Evolutionary conservation across 2,888 invertebrate species (phyloP), one percentile per base, ranked within the genome.

Genomic region (Callyntrura guangdongensis): DNA sequence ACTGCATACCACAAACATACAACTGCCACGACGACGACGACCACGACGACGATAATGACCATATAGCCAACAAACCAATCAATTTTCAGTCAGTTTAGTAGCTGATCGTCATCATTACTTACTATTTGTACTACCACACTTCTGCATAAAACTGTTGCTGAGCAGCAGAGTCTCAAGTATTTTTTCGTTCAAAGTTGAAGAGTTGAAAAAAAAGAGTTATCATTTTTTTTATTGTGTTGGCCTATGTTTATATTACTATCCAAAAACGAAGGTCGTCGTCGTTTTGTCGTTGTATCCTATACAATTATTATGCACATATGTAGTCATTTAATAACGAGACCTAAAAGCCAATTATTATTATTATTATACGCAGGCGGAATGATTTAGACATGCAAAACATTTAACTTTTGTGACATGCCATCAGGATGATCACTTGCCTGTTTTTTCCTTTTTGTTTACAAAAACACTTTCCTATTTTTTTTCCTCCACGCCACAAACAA

Each of bases 61-160:
- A 36, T 36, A 36, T 36, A 36, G 6, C 36, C 36, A 36, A 36
- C 64, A 64, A 64, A 64, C 64, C 64, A 64, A 64, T 64, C 64
- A 64, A 64, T 64, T 64, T 11, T 64, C 64, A 64, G 64, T 25
- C 25, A 64, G 64, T 64, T 64, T n/a, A 64, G 64, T 64, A 25
- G 64, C 25, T 64, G 59, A 59, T 59, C 59, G 17, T 59, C 59
- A 59, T 36, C 6, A 59, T 17, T 6, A 17, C 1, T n/a, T 36
- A 36, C 36, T 36, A 36, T 36, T 36, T 2, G 3, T 36, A 36
- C n/a, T n/a, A n/a, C n/a, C n/a, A n/a, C n/a, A 36, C 36, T 36
- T 36, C 36, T 36, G 2, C 3, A 2, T 36, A 6, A 2, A 4
- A 6, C 36, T 36, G 36, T 36, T 6, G 36, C 6, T 36, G 36